These are phyloP conservation scores for Tiaroga cobitis DNA, from an alignment of 2,797 vertebrate genomes.

Conservation along the genomic window DNA sequence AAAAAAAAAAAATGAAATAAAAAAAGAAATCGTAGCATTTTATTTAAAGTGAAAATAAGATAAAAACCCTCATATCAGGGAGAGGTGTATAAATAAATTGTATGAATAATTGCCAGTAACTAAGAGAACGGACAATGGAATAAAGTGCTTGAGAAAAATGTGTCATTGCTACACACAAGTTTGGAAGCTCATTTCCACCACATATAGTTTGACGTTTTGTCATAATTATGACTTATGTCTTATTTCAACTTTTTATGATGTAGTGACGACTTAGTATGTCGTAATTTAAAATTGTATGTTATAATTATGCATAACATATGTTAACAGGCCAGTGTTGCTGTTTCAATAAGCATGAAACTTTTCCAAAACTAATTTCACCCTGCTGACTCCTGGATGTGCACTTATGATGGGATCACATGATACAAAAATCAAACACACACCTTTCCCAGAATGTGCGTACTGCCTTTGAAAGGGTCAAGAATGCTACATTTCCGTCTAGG, in stretches of 20 bases:
- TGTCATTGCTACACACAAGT: too few relatives aligned
- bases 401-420: background rate
- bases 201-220: background rate
- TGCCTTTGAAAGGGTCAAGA: slow-evolving; percentile 74
- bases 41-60: background rate
- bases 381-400: background rate
- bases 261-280: background rate
- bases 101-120: too few relatives aligned
- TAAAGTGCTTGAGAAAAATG: too few relatives aligned
- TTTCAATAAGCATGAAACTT: background rate
- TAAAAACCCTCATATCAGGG: background rate
- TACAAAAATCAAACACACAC: slow-evolving; percentile 65
- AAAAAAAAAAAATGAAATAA: accelerated
- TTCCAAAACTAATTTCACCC: background rate
- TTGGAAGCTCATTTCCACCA: too few relatives aligned
- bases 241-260: background rate
- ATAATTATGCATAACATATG: background rate
- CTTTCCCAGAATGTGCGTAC: slow-evolving; percentile 87
- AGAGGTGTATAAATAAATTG: too few relatives aligned
- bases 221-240: background rate
- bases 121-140: too few relatives aligned
- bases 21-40: too few relatives aligned
- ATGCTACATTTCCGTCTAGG: slow-evolving; percentile 81
- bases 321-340: background rate
- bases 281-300: background rate